Conservation (phyloP, 1,140 invertebrate genomes). For the Lordiphosa stackelbergi region DNA sequence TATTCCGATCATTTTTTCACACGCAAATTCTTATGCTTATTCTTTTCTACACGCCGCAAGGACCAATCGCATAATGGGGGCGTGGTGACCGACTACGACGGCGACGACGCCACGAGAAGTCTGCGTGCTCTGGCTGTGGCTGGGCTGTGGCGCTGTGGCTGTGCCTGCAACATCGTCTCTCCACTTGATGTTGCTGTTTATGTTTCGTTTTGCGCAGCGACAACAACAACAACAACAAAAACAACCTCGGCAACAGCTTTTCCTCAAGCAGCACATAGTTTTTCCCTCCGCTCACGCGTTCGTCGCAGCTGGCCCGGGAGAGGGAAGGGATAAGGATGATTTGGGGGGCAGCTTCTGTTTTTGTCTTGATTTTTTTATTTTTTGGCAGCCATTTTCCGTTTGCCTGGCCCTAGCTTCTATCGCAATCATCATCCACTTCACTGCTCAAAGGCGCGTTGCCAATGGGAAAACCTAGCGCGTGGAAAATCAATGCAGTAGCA, state of each 20-base stretch:
- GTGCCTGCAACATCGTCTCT: slow-evolving; percentile 42
- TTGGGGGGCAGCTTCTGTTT: not conserved
- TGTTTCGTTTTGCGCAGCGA: slow-evolving; percentile 66
- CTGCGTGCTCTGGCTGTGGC: slow-evolving; percentile 21
- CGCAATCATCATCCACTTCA: slow-evolving; percentile 28
- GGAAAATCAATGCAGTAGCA: slow-evolving; percentile 56
- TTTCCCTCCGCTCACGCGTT: slow-evolving; percentile 40
- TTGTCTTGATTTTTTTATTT: slow-evolving; percentile 28
- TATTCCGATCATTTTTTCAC: slow-evolving; percentile 75
- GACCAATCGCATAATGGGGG: slow-evolving; percentile 75
- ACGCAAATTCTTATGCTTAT: slow-evolving; percentile 76
- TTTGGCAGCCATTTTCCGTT: slow-evolving; percentile 58
- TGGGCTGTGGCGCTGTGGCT: slow-evolving; percentile 17
- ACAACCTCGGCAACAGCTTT: slow-evolving; percentile 27
- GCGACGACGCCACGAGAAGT: slow-evolving; percentile 19
- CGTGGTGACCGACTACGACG: slow-evolving; percentile 60
- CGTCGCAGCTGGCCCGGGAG: slow-evolving; percentile 7
- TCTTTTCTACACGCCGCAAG: slow-evolving; percentile 74
- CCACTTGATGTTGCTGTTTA: slow-evolving; percentile 66
- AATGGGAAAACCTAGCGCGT: slow-evolving; percentile 25
- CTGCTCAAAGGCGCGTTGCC: slow-evolving; percentile 6
- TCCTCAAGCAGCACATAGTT: slow-evolving; percentile 57
- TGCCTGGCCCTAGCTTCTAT: slow-evolving; percentile 20
- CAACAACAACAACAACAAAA: slow-evolving; percentile 31
- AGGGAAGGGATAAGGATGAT: not conserved